These are phyloP conservation scores for Meriones unguiculatus DNA, from an alignment of 2,113 vertebrate genomes.

Conservation along the genomic window DNA sequence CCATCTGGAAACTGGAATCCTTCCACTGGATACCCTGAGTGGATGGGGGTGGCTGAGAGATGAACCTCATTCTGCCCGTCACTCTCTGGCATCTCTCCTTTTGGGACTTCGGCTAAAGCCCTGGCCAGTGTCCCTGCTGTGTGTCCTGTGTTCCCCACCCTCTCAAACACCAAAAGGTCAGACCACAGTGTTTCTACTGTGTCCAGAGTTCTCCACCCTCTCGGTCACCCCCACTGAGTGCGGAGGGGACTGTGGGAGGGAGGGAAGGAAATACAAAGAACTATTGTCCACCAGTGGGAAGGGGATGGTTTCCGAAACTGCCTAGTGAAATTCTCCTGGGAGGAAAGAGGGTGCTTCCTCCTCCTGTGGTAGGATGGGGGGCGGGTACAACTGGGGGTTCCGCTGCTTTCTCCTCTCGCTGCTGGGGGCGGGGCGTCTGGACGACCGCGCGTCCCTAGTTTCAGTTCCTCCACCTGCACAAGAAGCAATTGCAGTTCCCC, in stretches of 20 bases:
- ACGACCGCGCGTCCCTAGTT: not conserved
- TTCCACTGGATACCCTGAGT: not conserved
- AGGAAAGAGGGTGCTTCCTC: constrained; percentile 79
- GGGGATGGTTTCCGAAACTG: constrained; percentile 72
- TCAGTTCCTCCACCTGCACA: constrained; percentile 3
- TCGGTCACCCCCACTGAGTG: not conserved
- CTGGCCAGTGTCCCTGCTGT: constrained; percentile 26
- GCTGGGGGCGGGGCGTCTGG: not conserved
- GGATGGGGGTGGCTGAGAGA: not conserved
- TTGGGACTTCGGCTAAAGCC: constrained; percentile 33
- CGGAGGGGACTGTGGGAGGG: constrained; percentile 31
- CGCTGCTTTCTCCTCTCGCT: not conserved
- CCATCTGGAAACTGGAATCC: not conserved
- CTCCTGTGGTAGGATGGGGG: not conserved
- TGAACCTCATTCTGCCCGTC: not conserved
- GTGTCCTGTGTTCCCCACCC: not conserved
- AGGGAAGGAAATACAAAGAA: constrained; percentile 80
- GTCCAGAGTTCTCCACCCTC: not conserved
- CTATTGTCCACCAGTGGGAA: constrained; percentile 72
- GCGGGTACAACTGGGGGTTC: not conserved
- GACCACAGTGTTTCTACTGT: constrained; percentile 50
- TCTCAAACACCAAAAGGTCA: constrained; percentile 32
- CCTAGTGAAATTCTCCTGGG: constrained; percentile 71
- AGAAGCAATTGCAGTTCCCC: not conserved
- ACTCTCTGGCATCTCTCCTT: not conserved